phyloP scores from a whole-genome alignment of 1,140 invertebrate genomes.

The Drosophila chauvacae region DNA sequence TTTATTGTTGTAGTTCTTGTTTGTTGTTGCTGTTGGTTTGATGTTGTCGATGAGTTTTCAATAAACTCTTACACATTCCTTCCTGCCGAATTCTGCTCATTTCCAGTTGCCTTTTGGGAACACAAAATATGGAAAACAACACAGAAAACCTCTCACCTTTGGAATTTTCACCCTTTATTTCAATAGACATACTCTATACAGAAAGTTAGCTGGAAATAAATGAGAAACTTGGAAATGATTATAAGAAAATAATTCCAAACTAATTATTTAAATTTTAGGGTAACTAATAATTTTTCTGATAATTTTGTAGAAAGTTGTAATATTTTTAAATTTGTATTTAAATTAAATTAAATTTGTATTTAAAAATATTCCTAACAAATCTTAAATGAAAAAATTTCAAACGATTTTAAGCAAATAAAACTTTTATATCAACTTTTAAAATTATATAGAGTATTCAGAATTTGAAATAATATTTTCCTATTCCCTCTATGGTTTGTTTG shows the following conservation, averaged over 20 bases:
- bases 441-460: background rate
- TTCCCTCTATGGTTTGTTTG: conserved; percentile 12
- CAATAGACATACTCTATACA: conserved; percentile 14
- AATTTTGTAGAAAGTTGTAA: background rate
- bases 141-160: conserved; percentile 2
- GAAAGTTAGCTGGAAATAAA: background rate
- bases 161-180: conserved; percentile 9
- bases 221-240: background rate
- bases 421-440: background rate
- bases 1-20: conserved; percentile 28
- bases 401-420: background rate
- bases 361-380: background rate
- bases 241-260: background rate
- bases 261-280: no score
- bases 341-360: no score
- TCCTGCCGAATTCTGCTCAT: conserved; percentile 39
- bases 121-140: conserved; percentile 3
- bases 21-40: conserved; percentile 48
- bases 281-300: no score
- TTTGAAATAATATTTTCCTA: background rate
- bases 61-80: conserved; percentile 61
- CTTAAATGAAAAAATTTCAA: background rate
- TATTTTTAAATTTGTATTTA: no score
- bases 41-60: conserved; percentile 70
- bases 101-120: conserved; percentile 39